Percentiles rank a stretch among this genome's conserved stretches.
Conservation (phyloP, 2,888 invertebrate species). For the Bibio marci region DNA sequence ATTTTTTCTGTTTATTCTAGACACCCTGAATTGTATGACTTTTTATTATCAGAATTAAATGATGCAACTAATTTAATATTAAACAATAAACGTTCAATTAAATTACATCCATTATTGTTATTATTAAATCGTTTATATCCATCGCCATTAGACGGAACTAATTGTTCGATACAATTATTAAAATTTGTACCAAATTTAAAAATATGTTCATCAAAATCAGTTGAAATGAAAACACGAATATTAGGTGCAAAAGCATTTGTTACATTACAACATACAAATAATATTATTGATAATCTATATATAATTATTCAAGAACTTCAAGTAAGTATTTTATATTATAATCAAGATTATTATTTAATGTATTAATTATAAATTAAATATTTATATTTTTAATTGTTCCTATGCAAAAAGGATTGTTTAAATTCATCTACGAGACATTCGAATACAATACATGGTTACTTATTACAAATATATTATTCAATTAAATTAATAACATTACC, state of each 20-base stretch:
- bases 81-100: slow-evolving; percentile 27
- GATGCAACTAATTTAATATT: slow-evolving; percentile 16
- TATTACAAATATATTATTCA: slow-evolving; percentile 6
- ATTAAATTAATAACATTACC: neutral
- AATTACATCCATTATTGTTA: slow-evolving; percentile 60
- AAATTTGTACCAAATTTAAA: slow-evolving; percentile 47
- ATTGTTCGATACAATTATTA: slow-evolving; percentile 35
- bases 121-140: slow-evolving; percentile 64
- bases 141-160: slow-evolving; percentile 50
- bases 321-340: neutral
- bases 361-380: no score
- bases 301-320: neutral
- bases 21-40: slow-evolving; percentile 38
- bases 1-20: no score
- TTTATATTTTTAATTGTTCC: no score
- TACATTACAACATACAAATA: slow-evolving; percentile 34
- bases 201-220: slow-evolving; percentile 40
- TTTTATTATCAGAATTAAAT: slow-evolving; percentile 31
- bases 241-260: slow-evolving; percentile 55
- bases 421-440: no score
- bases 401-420: neutral
- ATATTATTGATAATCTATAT: slow-evolving; percentile 20
- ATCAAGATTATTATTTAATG: neutral
- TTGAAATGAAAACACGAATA: slow-evolving; percentile 48
- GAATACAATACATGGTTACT: slow-evolving; percentile 6